Evolutionary conservation across 2,888 invertebrate genomes (phyloP).

Genomic region (Drosophila histrio): DNA sequence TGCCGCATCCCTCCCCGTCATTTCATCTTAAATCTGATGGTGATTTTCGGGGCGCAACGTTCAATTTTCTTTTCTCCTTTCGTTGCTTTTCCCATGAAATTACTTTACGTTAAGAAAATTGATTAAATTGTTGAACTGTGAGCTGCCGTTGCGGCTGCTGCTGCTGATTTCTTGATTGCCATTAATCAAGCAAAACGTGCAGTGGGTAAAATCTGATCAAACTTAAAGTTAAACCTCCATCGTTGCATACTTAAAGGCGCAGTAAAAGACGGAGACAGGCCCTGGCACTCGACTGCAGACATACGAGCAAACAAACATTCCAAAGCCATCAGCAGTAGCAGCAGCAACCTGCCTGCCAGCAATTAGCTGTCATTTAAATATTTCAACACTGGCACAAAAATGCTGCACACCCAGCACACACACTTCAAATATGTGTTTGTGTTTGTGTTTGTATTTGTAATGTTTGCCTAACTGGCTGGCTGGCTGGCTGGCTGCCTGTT

Average conservation of each 20-base stretch:
- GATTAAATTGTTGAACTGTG: constrained; percentile 74
- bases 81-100: constrained; percentile 56
- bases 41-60: constrained; percentile 61
- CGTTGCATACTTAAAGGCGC: constrained; percentile 16
- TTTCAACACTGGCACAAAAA: constrained; percentile 69
- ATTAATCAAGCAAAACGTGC: constrained; percentile 71
- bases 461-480: constrained; percentile 13
- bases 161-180: constrained; percentile 70
- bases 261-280: neutral
- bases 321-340: constrained; percentile 11
- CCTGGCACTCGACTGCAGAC: constrained; percentile 59
- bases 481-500: constrained; percentile 33
- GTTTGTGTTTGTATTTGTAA: constrained; percentile 34
- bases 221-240: constrained; percentile 15
- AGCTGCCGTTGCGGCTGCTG: constrained; percentile 43
- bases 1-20: neutral
- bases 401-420: constrained; percentile 28
- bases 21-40: constrained; percentile 50
- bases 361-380: constrained; percentile 80
- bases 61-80: constrained; percentile 57
- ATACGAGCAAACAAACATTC: constrained; percentile 66
- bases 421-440: constrained; percentile 21
- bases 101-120: constrained; percentile 76
- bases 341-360: constrained; percentile 47
- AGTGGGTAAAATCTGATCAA: constrained; percentile 46